Evolutionary conservation across 2,113 vertebrate genomes (phyloP), one percentile per base, ranked within the genome.

Genomic region (Cichladusa arquata): DNA sequence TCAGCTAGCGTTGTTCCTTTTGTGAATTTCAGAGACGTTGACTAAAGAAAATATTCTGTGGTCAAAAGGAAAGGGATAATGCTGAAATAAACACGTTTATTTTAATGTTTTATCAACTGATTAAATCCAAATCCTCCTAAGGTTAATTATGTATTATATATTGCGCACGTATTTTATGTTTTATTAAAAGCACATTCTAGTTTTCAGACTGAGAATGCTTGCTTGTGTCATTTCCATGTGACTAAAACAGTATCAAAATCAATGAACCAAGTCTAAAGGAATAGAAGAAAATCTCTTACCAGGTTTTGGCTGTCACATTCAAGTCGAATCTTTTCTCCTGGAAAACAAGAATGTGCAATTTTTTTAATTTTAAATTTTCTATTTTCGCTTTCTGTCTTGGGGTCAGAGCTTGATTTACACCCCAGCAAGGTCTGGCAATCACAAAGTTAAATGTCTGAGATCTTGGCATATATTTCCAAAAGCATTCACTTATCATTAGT

Each of bases 271-370:
- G 14, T 29, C 51, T 70, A 86, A 51, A 61, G n/a, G 36, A 95
- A 64, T 1, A 56, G 19, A 50, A 64, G 18, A 26, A 74, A 26
- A 28, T 31, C 5, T 87, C 93, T 98, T 98, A 98, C 98, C 98
- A 98, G 51, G 91, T 33, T 62, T 94, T 92, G 61, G 98, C 92
- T 92, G 90, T 98, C 93, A 98, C 91, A 50, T 97, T 97, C 86
- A 98, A 91, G 61, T 98, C 98, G 95, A 97, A 98, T 53, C 96
- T 97, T 92, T 97, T 97, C 24, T 89, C 94, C 98, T 98, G 88
- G 47, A 96, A 96, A 96, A 66, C 8, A 86, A 94, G 54, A 91
- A 58, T 26, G 4, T 13, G 5, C 50, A 25, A 40, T 17, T 58
- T 38, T 38, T 65, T 64, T 4, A 10, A 16, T 86, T 74, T 80